These are phyloP conservation scores for Nycticryphes semicollaris DNA, from an alignment of 2,113 vertebrate species.

Conservation along the genomic window DNA sequence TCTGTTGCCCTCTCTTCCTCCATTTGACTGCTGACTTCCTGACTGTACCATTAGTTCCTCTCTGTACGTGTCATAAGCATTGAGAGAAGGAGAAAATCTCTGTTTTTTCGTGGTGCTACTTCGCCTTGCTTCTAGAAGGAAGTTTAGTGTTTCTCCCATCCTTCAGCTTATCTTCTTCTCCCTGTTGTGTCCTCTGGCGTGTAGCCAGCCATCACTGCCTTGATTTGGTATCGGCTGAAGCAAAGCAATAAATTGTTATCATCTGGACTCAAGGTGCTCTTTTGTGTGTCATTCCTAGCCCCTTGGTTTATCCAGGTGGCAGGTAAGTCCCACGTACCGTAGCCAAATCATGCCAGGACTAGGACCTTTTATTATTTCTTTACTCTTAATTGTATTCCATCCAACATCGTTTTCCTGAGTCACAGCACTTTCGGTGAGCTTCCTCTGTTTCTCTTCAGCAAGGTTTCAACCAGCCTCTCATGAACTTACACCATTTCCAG, in stretches of 20 bases:
- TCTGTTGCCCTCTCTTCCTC: conserved; percentile 12
- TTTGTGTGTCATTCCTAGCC: not conserved
- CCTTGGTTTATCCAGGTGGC: not conserved
- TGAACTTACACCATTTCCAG: not conserved
- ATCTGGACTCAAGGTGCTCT: not conserved
- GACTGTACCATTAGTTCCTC: not conserved
- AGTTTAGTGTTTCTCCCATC: not conserved
- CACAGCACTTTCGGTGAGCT: not conserved
- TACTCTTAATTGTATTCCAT: not conserved
- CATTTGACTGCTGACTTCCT: not conserved
- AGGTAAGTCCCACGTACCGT: not conserved
- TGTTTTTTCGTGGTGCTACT: not conserved
- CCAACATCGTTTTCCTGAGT: not conserved
- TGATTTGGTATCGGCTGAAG: not conserved
- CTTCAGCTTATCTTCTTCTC: not conserved
- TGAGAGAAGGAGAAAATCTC: not conserved
- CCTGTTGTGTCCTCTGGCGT: not conserved
- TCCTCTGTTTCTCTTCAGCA: not conserved
- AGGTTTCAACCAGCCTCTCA: not conserved
- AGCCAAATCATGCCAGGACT: not conserved
- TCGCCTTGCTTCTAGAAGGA: not conserved
- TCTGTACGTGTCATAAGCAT: not conserved
- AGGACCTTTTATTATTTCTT: not conserved
- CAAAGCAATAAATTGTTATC: not conserved
- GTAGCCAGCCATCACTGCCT: not conserved